Evolutionary conservation across 2,797 vertebrate genomes (phyloP), one percentile per base, ranked within the genome.

Genomic region (Micrastur ruficollis): DNA sequence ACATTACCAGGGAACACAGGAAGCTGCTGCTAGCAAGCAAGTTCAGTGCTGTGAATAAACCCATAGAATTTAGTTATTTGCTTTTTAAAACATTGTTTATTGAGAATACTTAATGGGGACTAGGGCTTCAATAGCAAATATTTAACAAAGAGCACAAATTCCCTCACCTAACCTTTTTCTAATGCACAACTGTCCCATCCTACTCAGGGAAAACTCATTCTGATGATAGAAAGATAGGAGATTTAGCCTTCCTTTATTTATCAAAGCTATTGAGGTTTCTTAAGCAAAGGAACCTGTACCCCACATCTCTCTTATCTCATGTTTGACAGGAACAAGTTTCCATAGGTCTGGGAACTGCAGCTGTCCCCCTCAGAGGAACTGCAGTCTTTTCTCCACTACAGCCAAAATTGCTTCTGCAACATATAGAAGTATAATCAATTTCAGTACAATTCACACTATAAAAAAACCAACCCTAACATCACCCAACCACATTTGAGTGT

Each of bases 1-100:
- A 78, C 79, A 95, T 93, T 94, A 86, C 96, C 86, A 93, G 73
- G 86, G 79, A 95, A 92, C 70, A 92, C 70, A 75, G 87, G 93
- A 97, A 96, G 89, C 91, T 88, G 44, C 85, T 91, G 65, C 66
- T 78, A 91, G 76, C 89, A 94, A 91, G 53, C 49, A 68, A 21
- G 61, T 59, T 78, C 81, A 75, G 63, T 59, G 31, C 52, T 93
- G 65, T 92, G 93, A 96, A 95, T 84, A 95, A 96, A 93, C 79
- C 78, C 81, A 96, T n/a, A 93, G 96, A 95, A 96, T 79, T 80
- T 13, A 91, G 89, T 73, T 91, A 70, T 97, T 97, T 96, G 91
- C 94, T 95, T 90, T 96, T 93, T 75, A 80, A 75, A 87, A 86
- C 76, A 88, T 79, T 94, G 94, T 95, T 97, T 95, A 94, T 86